Conservation (phyloP, 2,888 invertebrate genomes). For the Apodemia zela region DNA sequence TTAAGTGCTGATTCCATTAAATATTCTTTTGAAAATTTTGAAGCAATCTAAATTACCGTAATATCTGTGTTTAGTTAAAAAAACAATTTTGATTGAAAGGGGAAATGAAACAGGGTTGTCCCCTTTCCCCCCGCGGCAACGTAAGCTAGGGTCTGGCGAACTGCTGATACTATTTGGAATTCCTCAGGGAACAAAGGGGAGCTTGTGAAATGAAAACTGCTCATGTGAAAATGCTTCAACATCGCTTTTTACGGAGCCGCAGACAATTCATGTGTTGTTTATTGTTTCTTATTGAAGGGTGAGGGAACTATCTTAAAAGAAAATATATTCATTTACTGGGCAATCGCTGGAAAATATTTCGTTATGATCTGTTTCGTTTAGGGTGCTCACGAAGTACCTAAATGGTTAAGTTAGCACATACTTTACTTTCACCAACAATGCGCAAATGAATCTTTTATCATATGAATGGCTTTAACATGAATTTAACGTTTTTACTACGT, state of each 20-base stretch:
- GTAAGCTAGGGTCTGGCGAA: conserved; percentile 51
- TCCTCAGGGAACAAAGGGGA: conserved; percentile 68
- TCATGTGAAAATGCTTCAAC: conserved; percentile 75
- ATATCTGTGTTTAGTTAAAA: conserved; percentile 36
- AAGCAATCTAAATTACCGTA: conserved; percentile 27
- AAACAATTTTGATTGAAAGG: conserved; percentile 41
- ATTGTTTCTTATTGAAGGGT: conserved; percentile 55
- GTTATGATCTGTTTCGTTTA: not conserved
- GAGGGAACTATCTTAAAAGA: conserved; percentile 27
- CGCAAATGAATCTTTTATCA: too few relatives aligned
- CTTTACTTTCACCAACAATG: not conserved
- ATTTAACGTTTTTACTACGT: too few relatives aligned
- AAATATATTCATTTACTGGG: conserved; percentile 58
- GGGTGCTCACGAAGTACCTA: not conserved
- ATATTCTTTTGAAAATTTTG: conserved; percentile 8
- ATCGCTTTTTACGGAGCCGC: conserved; percentile 75
- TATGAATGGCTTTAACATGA: too few relatives aligned
- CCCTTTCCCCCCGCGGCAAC: conserved; percentile 54
- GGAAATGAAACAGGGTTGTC: conserved; percentile 47
- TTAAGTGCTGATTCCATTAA: too few relatives aligned
- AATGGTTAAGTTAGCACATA: not conserved
- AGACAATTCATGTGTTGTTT: conserved; percentile 70
- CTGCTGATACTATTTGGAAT: conserved; percentile 71
- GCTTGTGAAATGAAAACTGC: conserved; percentile 69
- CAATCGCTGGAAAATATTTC: conserved; percentile 38